Base-by-base conservation (phyloP, 2,113 vertebrate genomes). In the Mellivora capensis region DNA sequence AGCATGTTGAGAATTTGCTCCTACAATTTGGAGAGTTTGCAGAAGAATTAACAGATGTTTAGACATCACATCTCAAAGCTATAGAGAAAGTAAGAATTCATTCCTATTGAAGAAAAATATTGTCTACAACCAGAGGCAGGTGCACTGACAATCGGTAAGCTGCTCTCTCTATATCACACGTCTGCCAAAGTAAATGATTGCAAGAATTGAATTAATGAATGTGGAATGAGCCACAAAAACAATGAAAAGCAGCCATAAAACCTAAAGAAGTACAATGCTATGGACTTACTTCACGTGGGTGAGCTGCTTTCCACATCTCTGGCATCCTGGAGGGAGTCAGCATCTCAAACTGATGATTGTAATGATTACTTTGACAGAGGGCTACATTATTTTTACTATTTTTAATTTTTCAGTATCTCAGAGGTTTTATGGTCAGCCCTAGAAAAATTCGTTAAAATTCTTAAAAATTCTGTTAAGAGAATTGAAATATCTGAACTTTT, bases 351-450 rank as follows among this genome's bases (percentile, higher is more conserved):
- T 5, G 44, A 25, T 79, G 57, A 49, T 54, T 21, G 7, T 2
- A 4, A n/a, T 59, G 21, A 27, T 89, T 25, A 39, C 5, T 81
- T 37, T 49, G 61, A 52, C 71, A 90, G 57, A 87, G 6, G 23
- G 37, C 81, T 64, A 59, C 7, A 42, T 95, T 90, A 52, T 64
- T 93, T 90, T 90, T 93, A 54, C 25, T 96, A 37, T 64, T 64
- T 67, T 67, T 87, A 95, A 52, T 76, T 42, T 71, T 74, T 93
- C 42, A 69, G 44, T 79, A 7, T 86, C 42, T 91, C 27, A 62
- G 61, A 80, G 27, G 12, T 59, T 93, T 44, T 57, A 4, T 37
- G 44, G 23, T 77, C 69, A 80, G 8, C 6, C 11, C 52, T 90
- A 49, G 39, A 61, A 61, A 84, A 87, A 21, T 9, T 34, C 74